A percentile compares a stretch with the other conserved stretches of the same genome.
Evolutionary conservation across 1,140 invertebrate genomes (phyloP).

Genomic region (Bombyx mandarina): DNA sequence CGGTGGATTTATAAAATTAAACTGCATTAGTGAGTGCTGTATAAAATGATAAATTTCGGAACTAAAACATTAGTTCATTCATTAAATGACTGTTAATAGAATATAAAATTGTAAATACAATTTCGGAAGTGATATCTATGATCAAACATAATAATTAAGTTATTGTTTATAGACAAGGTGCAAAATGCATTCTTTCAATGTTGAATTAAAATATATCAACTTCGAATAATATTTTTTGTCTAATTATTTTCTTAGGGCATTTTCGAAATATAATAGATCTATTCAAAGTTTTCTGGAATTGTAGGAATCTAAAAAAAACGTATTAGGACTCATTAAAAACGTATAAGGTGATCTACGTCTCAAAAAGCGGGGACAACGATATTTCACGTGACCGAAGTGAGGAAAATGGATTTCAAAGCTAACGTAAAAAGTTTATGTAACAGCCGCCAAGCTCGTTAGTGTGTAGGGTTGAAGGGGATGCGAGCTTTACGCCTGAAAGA

Average conservation of each 20-base stretch:
- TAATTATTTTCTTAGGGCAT: too few relatives aligned
- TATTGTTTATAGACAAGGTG: conserved; percentile 55
- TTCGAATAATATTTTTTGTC: conserved; percentile 11
- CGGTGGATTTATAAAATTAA: too few relatives aligned
- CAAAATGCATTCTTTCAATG: conserved; percentile 54
- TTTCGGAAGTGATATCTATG: conserved; percentile 46
- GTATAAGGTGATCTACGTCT: neutral
- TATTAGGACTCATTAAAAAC: neutral
- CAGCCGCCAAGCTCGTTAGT: conserved; percentile 19
- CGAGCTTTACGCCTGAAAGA: neutral
- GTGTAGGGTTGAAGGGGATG: conserved; percentile 4
- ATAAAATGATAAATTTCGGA: too few relatives aligned
- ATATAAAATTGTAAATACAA: conserved; percentile 26
- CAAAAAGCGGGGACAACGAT: neutral
- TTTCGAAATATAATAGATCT: too few relatives aligned
- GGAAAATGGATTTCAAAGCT: conserved; percentile 18
- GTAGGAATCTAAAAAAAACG: neutral
- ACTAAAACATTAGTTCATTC: too few relatives aligned
- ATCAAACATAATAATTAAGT: conserved; percentile 43
- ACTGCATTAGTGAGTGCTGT: too few relatives aligned
- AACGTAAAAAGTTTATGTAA: conserved; percentile 21
- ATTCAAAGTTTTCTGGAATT: too few relatives aligned
- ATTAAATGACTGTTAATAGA: conserved; percentile 5
- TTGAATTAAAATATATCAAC: conserved; percentile 63
- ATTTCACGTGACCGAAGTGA: conserved; percentile 16